Evolutionary conservation across 2,888 invertebrate species (phyloP).

Genomic region (Gymnocheta viridis): DNA sequence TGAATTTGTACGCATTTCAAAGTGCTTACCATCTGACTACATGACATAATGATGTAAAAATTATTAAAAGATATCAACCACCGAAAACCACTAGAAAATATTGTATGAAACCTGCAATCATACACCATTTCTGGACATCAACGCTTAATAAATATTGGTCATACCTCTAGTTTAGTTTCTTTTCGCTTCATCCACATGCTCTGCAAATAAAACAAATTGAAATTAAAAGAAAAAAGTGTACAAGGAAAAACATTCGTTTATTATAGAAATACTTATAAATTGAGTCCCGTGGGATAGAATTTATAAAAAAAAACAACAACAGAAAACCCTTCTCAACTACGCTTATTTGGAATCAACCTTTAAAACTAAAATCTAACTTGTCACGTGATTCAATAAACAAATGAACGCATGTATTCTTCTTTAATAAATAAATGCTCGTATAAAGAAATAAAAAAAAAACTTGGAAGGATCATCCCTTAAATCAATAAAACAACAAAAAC

Average conservation of each 20-base stretch:
- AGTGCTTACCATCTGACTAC: slow-evolving; percentile 29
- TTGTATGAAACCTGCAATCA: slow-evolving; percentile 63
- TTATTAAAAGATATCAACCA: slow-evolving; percentile 53
- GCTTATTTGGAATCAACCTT: slow-evolving; percentile 41
- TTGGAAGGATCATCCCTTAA: slow-evolving; percentile 77
- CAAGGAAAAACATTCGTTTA: slow-evolving; percentile 78
- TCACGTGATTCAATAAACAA: slow-evolving; percentile 80
- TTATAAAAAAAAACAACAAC: neutral
- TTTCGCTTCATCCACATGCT: neutral
- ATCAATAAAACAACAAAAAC: slow-evolving; percentile 60
- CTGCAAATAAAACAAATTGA: slow-evolving; percentile 22
- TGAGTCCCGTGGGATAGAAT: slow-evolving; percentile 79
- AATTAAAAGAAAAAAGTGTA: slow-evolving; percentile 61
- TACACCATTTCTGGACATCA: slow-evolving; percentile 57
- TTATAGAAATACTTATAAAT: slow-evolving; percentile 77
- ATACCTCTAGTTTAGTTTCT: slow-evolving; percentile 7
- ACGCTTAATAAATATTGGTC: slow-evolving; percentile 59
- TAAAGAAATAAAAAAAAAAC: slow-evolving; percentile 47
- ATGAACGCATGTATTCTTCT: slow-evolving; percentile 50
- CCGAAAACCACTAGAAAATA: slow-evolving; percentile 43
- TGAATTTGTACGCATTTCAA: slow-evolving; percentile 44
- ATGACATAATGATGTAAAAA: slow-evolving; percentile 67
- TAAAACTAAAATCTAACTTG: slow-evolving; percentile 73
- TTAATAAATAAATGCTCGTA: slow-evolving; percentile 17
- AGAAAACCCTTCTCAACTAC: neutral